Evolutionary conservation across 2,113 vertebrate genomes (phyloP), one percentile per base, ranked within the genome.

Genomic region (Tor tambroides): DNA sequence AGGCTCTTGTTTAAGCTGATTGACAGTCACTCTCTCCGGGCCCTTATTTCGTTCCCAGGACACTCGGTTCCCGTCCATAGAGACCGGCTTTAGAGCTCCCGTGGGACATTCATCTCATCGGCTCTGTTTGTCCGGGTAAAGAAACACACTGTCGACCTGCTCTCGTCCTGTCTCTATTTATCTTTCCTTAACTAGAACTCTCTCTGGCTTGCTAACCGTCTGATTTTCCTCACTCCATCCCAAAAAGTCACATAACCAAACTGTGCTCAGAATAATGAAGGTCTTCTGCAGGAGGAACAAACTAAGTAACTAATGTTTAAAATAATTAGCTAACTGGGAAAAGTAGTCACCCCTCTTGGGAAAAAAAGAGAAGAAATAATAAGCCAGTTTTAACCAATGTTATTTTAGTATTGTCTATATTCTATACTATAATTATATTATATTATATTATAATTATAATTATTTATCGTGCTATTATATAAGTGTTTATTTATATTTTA

Each of bases 41-140:
- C 23, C n/a, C 78, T 61, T 79, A 6, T 67, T 87, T 9, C 49
- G 43, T 87, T 87, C 82, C 72, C 84, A 86, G 79, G 65, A 65
- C 51, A 28, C 76, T 85, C 11, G n/a, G 80, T 75, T 69, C 76
- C 6, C 54, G 38, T 76, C 59, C 69, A 32, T 51, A 85, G 85
- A 46, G 80, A 89, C 85, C 11, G 54, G 10, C 74, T 80, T 41
- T 51, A 67, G 74, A 71, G 81, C 71, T 85, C 19, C 51, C 23
- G 4, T 61, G 10, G 67, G 46, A 83, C 80, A 69, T 86, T 28
- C 14, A 78, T 80, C 65, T 80, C 46, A 51, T 80, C 41, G 32
- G 8, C 69, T 63, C 28, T 67, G 30, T 87, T 80, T 81, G 77
- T 75, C 41, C 9, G 67, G 21, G 28, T 84, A 75, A 84, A 71